These are phyloP conservation scores for Amazona finschi DNA, from an alignment of 2,797 vertebrate genomes.

Conservation along the genomic window DNA sequence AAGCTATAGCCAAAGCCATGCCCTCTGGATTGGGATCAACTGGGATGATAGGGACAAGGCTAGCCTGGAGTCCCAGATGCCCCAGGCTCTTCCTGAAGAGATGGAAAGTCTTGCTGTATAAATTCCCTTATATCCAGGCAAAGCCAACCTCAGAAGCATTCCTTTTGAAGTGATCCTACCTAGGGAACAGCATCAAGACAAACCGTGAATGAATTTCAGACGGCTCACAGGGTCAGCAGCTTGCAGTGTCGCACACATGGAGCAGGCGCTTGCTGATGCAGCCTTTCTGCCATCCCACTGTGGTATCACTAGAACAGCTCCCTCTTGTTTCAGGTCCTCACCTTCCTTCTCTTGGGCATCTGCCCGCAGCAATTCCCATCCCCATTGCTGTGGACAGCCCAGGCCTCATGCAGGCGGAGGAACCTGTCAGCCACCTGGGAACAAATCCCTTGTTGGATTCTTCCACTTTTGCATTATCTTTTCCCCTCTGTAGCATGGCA, in stretches of 20 bases:
- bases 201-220: background rate
- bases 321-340: background rate
- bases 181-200: background rate
- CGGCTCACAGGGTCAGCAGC: background rate
- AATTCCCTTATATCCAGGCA: background rate
- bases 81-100: background rate
- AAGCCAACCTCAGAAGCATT: background rate
- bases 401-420: fast-evolving
- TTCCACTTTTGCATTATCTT: background rate
- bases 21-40: background rate
- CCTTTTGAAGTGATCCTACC: background rate
- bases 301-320: background rate
- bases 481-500: background rate
- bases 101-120: background rate
- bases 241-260: fast-evolving
- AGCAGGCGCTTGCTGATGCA: fast-evolving
- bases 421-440: background rate
- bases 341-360: background rate
- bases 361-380: background rate
- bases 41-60: background rate
- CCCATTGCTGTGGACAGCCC: background rate
- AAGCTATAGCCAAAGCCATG: background rate
- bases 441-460: background rate
- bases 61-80: background rate
- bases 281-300: fast-evolving